Base-by-base conservation (phyloP, 2,797 vertebrate genomes). In the Morus bassanus region DNA sequence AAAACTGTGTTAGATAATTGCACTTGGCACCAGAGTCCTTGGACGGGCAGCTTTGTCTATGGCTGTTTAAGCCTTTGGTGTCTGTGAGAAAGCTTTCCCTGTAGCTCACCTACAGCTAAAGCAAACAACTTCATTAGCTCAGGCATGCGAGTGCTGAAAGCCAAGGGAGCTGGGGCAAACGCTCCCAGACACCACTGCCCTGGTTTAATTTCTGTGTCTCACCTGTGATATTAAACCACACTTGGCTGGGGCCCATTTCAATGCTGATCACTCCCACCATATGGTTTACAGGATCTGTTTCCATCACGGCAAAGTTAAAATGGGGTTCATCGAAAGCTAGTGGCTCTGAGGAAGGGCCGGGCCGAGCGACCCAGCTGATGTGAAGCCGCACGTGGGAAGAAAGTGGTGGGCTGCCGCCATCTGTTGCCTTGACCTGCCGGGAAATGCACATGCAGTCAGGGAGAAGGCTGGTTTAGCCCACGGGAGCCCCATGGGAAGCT, bases 211-310 rank as follows among this genome's bases (percentile, higher is more conserved):
- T 21, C 72, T 64, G 73, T 22, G 37, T 59, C 98, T 98, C 96
- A 99, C 99, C 99, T 96, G 98, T 96, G 96, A 99, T 99, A 68
- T 98, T 97, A 92, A 99, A 99, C 99, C 99, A 99, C 95, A 98
- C 97, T 93, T 98, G 98, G 73, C 98, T 98, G 11, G 98, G 98
- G 4, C 98, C 96, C 85, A 97, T 98, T 95, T 99, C 99, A 0
- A 98, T 99, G 91, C 98, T 98, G 98, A 99, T 98, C 96, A 99
- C 98, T 57, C 99, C 99, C 97, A 99, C 99, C 99, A 99, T 99
- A 89, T 99, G 99, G 93, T 99, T 99, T 95, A 99, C 98, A 0
- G 98, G 98, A 64, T 99, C 99, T 0, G 99, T 99, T 96, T 99
- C 99, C 99, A 99, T 99, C 96, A 99, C 98, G 0, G 99, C 98